Evolutionary conservation across 2,888 invertebrate genomes (phyloP), one percentile per base, ranked within the genome.

Genomic region (Sinelater perroti): DNA sequence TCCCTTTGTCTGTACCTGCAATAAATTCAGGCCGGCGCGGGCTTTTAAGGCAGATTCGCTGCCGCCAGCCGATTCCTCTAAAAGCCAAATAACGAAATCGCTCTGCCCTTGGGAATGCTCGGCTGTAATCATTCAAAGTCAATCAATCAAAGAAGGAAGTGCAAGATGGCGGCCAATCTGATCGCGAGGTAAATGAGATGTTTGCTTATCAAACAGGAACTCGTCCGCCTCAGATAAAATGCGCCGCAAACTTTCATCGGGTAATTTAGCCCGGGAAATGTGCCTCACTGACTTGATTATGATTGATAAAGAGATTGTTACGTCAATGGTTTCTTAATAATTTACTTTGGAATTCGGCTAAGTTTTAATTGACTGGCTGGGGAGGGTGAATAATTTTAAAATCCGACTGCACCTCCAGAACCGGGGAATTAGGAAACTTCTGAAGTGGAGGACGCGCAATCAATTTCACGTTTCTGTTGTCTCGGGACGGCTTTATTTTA

Each of bases 271-370:
- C 65, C 69, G 66, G 71, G 72, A 73, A 75, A 71, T 72, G 71
- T 75, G 77, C 75, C 73, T 69, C 74, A 74, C 72, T 75, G 75
- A 72, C 72, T 75, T 77, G 77, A 78, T 78, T 77, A 77, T 77
- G 78, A 78, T 78, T 78, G 78, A 78, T 78, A 77, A 75, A 73
- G 73, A 73, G 75, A 76, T 75, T 72, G 74, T 70, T 70, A 68
- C 70, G 70, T 68, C 61, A 54, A 63, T 56, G 61, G 61, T 59
- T 59, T 54, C 58, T 58, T 58, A 54, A 58, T 58, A 58, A 58
- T 53, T 58, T 54, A 58, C 49, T 58, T 61, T 64, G 55, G 56
- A 61, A 64, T 60, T 61, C 54, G 56, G 59, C 61, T 60, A 61
- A 64, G 58, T 54, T 57, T 61, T 63, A 61, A 59, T 59, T 56